phyloP scores from a whole-genome alignment of 92 coral and sea anemone species.

The Siderastrea siderea region DNA sequence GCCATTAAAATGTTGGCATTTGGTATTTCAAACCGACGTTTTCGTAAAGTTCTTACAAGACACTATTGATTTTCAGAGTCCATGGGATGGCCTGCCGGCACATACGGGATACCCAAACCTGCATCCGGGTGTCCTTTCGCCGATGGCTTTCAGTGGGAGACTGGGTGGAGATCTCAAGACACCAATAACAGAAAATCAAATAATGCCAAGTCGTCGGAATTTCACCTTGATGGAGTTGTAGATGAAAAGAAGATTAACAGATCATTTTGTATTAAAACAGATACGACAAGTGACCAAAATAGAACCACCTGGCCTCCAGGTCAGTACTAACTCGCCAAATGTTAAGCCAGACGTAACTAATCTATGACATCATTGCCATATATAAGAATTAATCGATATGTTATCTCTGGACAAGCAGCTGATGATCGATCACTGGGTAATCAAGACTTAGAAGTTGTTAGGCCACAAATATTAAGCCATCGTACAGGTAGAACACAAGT shows the following conservation, averaged over 20 bases:
- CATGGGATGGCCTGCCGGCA: slow-evolving; percentile 56
- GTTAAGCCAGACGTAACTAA: no score
- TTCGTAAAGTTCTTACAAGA: no score
- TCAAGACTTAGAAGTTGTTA: no score
- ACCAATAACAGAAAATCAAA: slow-evolving; percentile 13
- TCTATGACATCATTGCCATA: no score
- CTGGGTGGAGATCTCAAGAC: slow-evolving; percentile 57
- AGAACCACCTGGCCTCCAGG: slow-evolving; percentile 6
- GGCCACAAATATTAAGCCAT: no score
- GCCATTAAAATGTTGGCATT: no score
- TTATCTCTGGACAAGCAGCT: no score
- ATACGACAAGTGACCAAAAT: background rate
- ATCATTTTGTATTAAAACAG: slow-evolving; percentile 17
- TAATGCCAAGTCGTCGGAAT: slow-evolving; percentile 11
- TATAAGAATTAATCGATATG: background rate
- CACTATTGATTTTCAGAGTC: background rate
- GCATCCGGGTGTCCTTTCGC: slow-evolving; percentile 54
- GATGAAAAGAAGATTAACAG: slow-evolving; percentile 17
- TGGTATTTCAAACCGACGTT: no score
- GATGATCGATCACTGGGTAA: no score
- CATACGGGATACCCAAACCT: slow-evolving; percentile 61
- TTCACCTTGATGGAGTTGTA: slow-evolving; percentile 57
- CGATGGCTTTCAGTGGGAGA: slow-evolving; percentile 31
- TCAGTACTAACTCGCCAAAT: background rate
- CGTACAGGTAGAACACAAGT: no score